A percentile compares a stretch with the other conserved stretches of the same genome.
These are phyloP conservation scores for Lithodes maja DNA, from an alignment of 2,888 invertebrate species.

Conservation along the genomic window DNA sequence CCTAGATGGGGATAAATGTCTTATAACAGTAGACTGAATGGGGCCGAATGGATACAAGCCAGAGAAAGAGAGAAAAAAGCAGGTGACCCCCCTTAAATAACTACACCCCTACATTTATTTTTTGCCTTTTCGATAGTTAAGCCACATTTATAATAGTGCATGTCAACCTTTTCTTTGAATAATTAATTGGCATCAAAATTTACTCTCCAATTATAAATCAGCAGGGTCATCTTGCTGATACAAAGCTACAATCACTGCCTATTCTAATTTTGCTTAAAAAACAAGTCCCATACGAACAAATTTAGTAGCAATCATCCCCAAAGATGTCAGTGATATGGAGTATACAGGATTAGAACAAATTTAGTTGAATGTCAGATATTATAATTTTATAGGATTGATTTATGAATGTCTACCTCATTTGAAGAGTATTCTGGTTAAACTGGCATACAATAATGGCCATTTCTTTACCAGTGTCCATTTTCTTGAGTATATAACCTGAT, in stretches of 20 bases:
- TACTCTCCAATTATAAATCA: conserved; percentile 41
- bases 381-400: conserved; percentile 21
- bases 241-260: conserved; percentile 64
- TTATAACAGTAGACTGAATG: no score
- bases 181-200: conserved; percentile 27
- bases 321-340: conserved; percentile 43
- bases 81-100: background rate
- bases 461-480: conserved; percentile 35
- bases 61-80: no score
- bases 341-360: conserved; percentile 32
- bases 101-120: conserved; percentile 45
- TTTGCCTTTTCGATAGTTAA: conserved; percentile 58
- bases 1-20: no score
- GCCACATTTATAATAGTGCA: conserved; percentile 57
- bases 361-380: background rate
- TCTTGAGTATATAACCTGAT: conserved; percentile 13
- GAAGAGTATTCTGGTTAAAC: conserved; percentile 47
- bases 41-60: no score
- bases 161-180: conserved; percentile 33
- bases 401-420: conserved; percentile 62
- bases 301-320: conserved; percentile 50
- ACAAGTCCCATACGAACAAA: conserved; percentile 24
- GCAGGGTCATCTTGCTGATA: conserved; percentile 50
- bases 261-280: conserved; percentile 53
- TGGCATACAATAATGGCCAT: conserved; percentile 30